These are phyloP conservation scores for Ictalurus furcatus DNA, from an alignment of 2,113 vertebrate species.

Conservation along the genomic window DNA sequence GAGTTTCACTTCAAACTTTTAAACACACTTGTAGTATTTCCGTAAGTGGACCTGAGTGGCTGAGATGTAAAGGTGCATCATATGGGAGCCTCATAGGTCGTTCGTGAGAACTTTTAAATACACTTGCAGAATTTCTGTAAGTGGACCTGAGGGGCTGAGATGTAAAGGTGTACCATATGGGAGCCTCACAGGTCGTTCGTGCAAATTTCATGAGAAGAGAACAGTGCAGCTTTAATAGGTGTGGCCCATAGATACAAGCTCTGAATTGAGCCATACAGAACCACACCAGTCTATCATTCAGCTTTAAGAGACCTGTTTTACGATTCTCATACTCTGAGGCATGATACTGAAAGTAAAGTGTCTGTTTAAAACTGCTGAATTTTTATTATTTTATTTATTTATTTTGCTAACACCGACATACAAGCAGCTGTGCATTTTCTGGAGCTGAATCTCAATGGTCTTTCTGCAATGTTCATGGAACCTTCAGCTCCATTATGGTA, in stretches of 20 bases:
- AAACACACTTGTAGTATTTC: not conserved
- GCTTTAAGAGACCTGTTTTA: not conserved
- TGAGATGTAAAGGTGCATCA: not conserved
- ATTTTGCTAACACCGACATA: too few species aligned
- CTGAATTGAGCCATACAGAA: not conserved
- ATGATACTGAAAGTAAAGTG: not conserved
- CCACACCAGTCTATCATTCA: not conserved
- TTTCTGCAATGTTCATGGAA: too few species aligned
- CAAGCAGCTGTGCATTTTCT: too few species aligned
- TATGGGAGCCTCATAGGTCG: not conserved
- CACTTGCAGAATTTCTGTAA: not conserved
- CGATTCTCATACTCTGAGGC: not conserved
- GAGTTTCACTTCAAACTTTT: not conserved
- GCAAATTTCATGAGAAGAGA: not conserved
- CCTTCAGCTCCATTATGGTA: not conserved
- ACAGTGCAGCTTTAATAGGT: not conserved
- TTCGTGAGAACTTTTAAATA: not conserved
- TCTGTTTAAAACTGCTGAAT: too few species aligned
- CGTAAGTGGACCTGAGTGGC: not conserved
- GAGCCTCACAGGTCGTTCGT: not conserved
- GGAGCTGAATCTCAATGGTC: too few species aligned
- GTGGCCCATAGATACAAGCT: not conserved
- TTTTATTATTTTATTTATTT: too few species aligned
- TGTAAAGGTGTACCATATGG: not conserved
- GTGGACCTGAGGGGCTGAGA: not conserved